phyloP scores from a whole-genome alignment of 2,113 vertebrate genomes.

The Sterna hirundo region DNA sequence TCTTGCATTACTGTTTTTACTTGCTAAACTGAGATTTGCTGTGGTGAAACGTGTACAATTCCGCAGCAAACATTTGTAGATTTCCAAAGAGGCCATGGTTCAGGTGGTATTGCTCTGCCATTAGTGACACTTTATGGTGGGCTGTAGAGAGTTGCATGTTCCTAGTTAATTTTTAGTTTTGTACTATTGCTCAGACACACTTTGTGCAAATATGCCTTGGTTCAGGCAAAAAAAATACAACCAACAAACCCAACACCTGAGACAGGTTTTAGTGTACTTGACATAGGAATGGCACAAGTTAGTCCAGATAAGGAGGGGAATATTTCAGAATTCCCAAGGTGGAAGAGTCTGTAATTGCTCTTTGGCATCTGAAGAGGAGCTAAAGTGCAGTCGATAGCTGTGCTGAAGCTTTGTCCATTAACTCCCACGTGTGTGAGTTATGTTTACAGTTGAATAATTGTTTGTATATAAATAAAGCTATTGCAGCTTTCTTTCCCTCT shows the following conservation, averaged over 20 bases:
- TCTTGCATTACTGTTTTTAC: background rate
- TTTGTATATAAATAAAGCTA: constrained; percentile 40
- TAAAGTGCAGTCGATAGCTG: background rate
- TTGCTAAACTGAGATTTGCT: background rate
- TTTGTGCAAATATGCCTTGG: background rate
- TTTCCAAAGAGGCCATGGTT: constrained; percentile 43
- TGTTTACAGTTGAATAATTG: constrained; percentile 23
- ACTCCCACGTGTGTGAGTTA: background rate
- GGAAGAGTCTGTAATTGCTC: background rate
- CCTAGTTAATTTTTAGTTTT: constrained; percentile 53
- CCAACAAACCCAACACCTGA: background rate
- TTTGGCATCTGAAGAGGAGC: background rate
- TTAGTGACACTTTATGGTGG: background rate
- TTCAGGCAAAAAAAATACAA: background rate
- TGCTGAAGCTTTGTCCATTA: constrained; percentile 1
- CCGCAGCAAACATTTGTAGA: constrained; percentile 10
- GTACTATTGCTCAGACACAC: background rate
- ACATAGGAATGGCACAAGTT: background rate
- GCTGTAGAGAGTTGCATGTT: background rate
- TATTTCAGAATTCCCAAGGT: background rate
- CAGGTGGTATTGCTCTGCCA: background rate
- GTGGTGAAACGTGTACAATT: background rate
- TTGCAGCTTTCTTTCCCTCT: background rate
- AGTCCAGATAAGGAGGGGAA: background rate
- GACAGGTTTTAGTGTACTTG: background rate